Base-by-base conservation (phyloP, 2,113 vertebrate species). In the Anguilla rostrata region DNA sequence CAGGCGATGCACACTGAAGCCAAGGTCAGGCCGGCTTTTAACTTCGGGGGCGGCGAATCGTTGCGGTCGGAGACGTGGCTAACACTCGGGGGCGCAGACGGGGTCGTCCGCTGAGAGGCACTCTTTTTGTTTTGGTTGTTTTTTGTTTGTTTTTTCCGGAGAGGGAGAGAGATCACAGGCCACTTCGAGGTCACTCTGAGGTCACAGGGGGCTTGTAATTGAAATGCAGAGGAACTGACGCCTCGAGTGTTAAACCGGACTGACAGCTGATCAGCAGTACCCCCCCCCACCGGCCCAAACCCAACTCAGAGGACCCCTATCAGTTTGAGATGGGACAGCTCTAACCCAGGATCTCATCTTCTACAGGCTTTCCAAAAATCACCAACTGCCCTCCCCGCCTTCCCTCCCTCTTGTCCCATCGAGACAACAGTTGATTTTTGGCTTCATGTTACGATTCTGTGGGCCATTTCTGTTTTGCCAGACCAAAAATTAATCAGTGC, bases 1-100 rank as follows among this genome's bases (percentile, higher is more conserved):
- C 90, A 89, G 91, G 95, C 93, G 94, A 95, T 94, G 63, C 46
- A 53, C 91, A 91, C 91, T 92, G 89, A 92, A 94, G 89, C 88
- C 91, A 93, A 92, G 93, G 94, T 95, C 94, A 92, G 86, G 71
- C 81, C 93, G 89, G 93, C 94, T 94, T 94, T 95, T 95, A 94
- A 95, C 94, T 94, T 94, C 43, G 66, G 89, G 90, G 22, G 39
- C 86, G 60, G 71, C 6, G 88, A 91, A 95, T 96, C 94, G 89
- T 95, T 95, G 89, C 75, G 79, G 89, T 92, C 87, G 78, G 90
- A 91, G 90, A 94, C 85, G 87, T 86, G 88, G 91, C 92, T 93
- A 94, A 94, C 94, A 94, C 95, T 95, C 92, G 95, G 92, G 34
- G 53, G 92, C 91, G 90, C 93, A 93, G 93, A 94, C 94, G 93